Conservation (phyloP, 2,888 invertebrate genomes). For the Philhelius pedissequus region DNA sequence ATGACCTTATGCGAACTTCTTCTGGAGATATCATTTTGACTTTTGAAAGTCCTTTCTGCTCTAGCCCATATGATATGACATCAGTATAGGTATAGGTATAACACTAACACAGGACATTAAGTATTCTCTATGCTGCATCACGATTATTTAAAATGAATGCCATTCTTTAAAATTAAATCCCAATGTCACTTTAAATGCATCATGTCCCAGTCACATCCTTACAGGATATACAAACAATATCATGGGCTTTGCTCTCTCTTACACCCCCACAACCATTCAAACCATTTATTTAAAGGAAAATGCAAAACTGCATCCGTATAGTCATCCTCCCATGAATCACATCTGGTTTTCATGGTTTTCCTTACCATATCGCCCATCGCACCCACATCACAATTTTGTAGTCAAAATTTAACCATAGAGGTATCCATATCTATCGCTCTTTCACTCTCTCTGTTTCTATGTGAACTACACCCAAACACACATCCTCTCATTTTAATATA, state of each 20-base stretch:
- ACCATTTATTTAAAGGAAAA: conserved; percentile 56
- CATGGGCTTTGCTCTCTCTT: not conserved
- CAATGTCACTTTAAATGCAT: conserved; percentile 49
- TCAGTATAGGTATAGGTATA: too few relatives aligned
- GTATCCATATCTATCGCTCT: conserved; percentile 37
- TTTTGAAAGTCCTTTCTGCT: not conserved
- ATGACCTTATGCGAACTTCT: conserved; percentile 7
- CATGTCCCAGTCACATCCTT: conserved; percentile 15
- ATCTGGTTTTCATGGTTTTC: conserved; percentile 67
- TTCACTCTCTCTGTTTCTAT: not conserved
- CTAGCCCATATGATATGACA: not conserved
- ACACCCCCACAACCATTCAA: not conserved
- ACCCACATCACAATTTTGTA: conserved; percentile 7
- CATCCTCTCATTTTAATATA: conserved; percentile 63
- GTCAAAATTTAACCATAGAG: conserved; percentile 32
- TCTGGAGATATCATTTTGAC: not conserved
- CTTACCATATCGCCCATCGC: not conserved
- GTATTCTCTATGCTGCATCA: not conserved
- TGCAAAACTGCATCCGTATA: conserved; percentile 67
- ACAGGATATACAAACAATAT: conserved; percentile 35
- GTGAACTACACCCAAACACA: conserved; percentile 20
- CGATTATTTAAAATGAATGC: conserved; percentile 17
- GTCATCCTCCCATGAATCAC: conserved; percentile 61
- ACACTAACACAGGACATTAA: not conserved
- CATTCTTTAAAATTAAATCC: conserved; percentile 47